Percentiles rank a stretch among this genome's conserved stretches.
Conservation (phyloP, 2,888 invertebrate genomes). For the Pogonocherus hispidulus region DNA sequence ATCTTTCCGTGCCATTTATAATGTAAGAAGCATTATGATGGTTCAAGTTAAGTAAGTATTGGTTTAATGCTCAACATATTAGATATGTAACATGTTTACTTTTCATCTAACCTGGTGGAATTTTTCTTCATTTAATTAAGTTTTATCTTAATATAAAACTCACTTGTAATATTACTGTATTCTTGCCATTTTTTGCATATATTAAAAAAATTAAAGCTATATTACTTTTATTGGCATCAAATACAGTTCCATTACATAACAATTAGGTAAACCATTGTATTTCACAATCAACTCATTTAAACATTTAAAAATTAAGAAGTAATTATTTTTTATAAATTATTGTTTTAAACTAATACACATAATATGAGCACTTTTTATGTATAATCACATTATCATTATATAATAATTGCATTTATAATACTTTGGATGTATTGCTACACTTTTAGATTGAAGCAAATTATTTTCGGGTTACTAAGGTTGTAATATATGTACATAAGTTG, state of each 20-base stretch:
- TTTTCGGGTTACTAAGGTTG: slow-evolving; percentile 25
- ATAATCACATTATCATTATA: slow-evolving; percentile 58
- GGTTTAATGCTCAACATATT: slow-evolving; percentile 19
- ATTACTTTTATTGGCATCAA: slow-evolving; percentile 5
- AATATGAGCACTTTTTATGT: slow-evolving; percentile 52
- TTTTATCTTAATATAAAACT: slow-evolving; percentile 22
- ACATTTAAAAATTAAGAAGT: slow-evolving; percentile 7
- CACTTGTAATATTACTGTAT: slow-evolving; percentile 21
- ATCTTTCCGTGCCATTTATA: background rate
- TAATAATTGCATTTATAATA: slow-evolving; percentile 57
- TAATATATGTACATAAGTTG: slow-evolving; percentile 24
- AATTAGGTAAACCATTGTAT: slow-evolving; percentile 24
- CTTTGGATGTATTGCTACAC: slow-evolving; percentile 56
- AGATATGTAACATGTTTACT: slow-evolving; percentile 24
- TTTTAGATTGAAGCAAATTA: slow-evolving; percentile 39
- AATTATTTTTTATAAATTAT: background rate
- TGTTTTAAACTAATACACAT: slow-evolving; percentile 40
- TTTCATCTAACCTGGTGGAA: slow-evolving; percentile 4
- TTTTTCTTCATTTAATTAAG: slow-evolving; percentile 15
- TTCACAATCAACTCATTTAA: slow-evolving; percentile 12
- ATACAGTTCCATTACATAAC: slow-evolving; percentile 26
- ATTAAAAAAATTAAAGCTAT: slow-evolving; percentile 33
- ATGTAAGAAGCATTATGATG: background rate
- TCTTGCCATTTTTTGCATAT: slow-evolving; percentile 17
- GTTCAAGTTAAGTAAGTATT: slow-evolving; percentile 3